phyloP scores from a whole-genome alignment of 2,888 invertebrate species.

The Hydroisotoma schaefferi region DNA sequence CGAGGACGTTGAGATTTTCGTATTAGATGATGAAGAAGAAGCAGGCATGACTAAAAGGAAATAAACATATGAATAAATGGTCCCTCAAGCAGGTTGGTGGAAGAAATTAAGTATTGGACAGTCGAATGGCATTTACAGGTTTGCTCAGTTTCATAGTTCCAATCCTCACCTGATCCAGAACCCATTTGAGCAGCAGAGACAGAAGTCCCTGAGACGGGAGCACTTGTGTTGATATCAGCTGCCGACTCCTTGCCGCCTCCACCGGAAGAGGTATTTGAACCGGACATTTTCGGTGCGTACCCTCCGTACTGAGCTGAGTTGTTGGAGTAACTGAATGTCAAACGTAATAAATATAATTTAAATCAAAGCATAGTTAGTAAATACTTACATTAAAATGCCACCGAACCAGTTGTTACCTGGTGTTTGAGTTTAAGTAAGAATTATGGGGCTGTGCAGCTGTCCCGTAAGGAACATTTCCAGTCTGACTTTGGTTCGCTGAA shows the following conservation, averaged over 20 bases:
- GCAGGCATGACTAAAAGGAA: slow-evolving; percentile 31
- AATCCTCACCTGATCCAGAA: slow-evolving; percentile 40
- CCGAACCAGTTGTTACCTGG: slow-evolving; percentile 20
- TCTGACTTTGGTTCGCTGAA: slow-evolving; percentile 14
- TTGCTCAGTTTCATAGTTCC: slow-evolving; percentile 3
- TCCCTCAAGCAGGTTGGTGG: background rate
- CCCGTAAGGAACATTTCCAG: slow-evolving; percentile 20
- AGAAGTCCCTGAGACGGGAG: slow-evolving; percentile 31
- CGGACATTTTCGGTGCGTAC: slow-evolving; percentile 39
- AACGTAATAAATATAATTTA: slow-evolving; percentile 2
- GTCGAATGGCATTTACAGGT: background rate
- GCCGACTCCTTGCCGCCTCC: slow-evolving; percentile 34
- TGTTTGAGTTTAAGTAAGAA: slow-evolving; percentile 34
- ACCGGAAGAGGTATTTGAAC: slow-evolving; percentile 23
- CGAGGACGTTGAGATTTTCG: slow-evolving; percentile 44
- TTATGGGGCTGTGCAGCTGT: slow-evolving; percentile 32
- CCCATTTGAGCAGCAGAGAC: slow-evolving; percentile 42
- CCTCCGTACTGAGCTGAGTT: slow-evolving; percentile 41
- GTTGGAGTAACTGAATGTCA: slow-evolving; percentile 30
- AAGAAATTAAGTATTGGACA: background rate
- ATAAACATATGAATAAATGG: background rate
- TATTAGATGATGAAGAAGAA: slow-evolving; percentile 37
- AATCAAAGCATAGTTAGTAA: slow-evolving; percentile 5
- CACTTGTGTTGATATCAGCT: slow-evolving; percentile 41
- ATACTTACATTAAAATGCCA: no score